Percentiles rank a stretch among this genome's conserved stretches.
Conservation (phyloP, 2,888 invertebrate species). For the Aphodius sticticus region DNA sequence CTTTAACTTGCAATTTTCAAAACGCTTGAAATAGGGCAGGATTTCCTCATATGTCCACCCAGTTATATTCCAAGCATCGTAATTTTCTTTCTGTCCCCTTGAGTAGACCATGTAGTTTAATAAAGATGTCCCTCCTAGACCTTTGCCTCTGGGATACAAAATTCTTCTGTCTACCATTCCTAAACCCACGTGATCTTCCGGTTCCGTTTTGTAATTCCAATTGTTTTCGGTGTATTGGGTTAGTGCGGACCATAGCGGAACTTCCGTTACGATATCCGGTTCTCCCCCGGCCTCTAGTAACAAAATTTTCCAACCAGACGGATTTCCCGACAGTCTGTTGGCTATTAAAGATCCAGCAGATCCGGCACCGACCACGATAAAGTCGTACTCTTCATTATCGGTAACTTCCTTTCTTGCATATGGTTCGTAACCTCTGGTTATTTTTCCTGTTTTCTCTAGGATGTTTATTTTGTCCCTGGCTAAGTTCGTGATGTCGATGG, state of each 20-base stretch:
- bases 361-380: constrained; percentile 29
- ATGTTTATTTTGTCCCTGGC: constrained; percentile 14
- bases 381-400: constrained; percentile 44
- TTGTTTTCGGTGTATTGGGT: constrained; percentile 66
- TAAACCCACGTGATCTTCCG: constrained; percentile 62
- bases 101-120: constrained; percentile 84
- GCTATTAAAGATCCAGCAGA: constrained; percentile 29
- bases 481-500: neutral
- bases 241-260: constrained; percentile 63
- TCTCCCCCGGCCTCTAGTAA: constrained; percentile 70
- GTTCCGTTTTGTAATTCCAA: constrained; percentile 68
- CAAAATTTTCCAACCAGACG: constrained; percentile 66
- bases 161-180: constrained; percentile 50
- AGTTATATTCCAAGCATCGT: constrained; percentile 79
- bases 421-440: constrained; percentile 11
- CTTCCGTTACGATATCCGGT: constrained; percentile 62
- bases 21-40: constrained; percentile 77
- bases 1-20: constrained; percentile 64
- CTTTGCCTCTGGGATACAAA: constrained; percentile 67
- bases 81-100: constrained; percentile 74
- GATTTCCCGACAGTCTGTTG: constrained; percentile 22
- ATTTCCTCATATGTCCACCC: constrained; percentile 79
- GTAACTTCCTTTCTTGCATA: neutral
- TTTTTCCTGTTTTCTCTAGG: constrained; percentile 18
- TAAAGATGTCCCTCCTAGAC: constrained; percentile 81